Conservation (phyloP, 2,797 vertebrate genomes). For the Leontopithecus rosalia region DNA sequence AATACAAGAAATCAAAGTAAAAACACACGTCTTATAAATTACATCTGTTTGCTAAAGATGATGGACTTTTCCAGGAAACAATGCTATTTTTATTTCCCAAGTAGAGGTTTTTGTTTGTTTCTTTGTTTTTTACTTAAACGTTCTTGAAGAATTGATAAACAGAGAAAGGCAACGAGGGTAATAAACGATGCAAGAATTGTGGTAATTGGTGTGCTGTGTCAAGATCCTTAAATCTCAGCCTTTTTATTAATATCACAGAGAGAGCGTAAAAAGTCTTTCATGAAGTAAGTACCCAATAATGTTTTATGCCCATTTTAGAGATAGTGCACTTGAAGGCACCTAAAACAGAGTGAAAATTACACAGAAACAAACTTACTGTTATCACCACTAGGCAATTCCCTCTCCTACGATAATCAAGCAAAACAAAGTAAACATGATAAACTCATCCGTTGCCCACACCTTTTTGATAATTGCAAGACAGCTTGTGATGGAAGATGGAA, state of each 20-base stretch:
- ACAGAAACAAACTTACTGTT: background rate
- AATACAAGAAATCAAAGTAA: slow-evolving; percentile 14
- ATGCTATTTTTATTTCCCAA: background rate
- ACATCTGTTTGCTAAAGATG: background rate
- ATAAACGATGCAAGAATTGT: background rate
- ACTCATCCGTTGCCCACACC: background rate
- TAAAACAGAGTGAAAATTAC: background rate
- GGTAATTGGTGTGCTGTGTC: background rate
- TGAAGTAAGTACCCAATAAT: background rate
- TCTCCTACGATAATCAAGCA: background rate
- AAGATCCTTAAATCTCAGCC: background rate
- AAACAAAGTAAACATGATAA: background rate
- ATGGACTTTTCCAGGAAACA: background rate
- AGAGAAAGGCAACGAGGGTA: background rate
- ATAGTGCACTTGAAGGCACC: background rate
- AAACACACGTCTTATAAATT: background rate
- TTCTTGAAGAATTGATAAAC: background rate
- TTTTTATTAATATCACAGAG: background rate
- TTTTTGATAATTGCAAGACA: background rate
- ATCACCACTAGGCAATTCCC: background rate
- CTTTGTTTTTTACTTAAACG: background rate
- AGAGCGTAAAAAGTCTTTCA: background rate
- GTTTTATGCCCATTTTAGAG: background rate
- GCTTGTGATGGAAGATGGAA: background rate
- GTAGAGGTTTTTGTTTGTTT: background rate